Evolutionary conservation across 1,140 invertebrate genomes (phyloP), one percentile per base, ranked within the genome.

Genomic region (Trypoxylus dichotomus): DNA sequence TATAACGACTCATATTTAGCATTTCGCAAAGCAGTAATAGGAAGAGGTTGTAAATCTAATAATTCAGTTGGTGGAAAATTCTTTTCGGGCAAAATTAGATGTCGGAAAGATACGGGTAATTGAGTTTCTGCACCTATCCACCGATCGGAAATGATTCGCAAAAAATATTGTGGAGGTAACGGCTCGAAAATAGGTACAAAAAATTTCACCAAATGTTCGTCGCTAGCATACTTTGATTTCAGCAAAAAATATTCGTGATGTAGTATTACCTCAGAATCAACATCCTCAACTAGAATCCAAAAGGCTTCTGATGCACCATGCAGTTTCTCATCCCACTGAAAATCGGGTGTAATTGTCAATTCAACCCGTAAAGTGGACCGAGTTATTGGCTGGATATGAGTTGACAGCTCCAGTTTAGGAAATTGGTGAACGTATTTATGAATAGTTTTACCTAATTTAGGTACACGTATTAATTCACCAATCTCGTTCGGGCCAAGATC

Each of bases 131-230:
- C 94, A 24, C 94, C 94, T 82, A 97, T 95, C 95, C 95, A 97
- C 80, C 91, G 87, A 83, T 94, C 92, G 0, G 92, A 94, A 0
- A 94, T 91, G 3, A 94, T 91, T 21, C 95, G 88, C 32, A 99
- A 91, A 85, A 99, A 99, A 87, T 99, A 99, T 84, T 99, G 97
- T 0, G 98, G 98, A 3, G 98, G 97, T 10, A 99, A 85, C 0
- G 98, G 98, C 84, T 99, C 98, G 87, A 99, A 99, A 3, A 99
- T 94, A 0, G 98, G 98, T 8, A 99, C 97, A 87, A 98, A 99
- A 87, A 99, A 98, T 86, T 99, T 99, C 0, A 99, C 92, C 58
- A 96, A 88, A 86, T 99, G 98, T 83, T 99, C 98, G 85, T 99
- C 98, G 79, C 91, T 89, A 47, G 93, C 91, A 87, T 98, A 99